These are phyloP conservation scores for Ondatra zibethicus DNA, from an alignment of 2,113 vertebrate species.

Conservation along the genomic window DNA sequence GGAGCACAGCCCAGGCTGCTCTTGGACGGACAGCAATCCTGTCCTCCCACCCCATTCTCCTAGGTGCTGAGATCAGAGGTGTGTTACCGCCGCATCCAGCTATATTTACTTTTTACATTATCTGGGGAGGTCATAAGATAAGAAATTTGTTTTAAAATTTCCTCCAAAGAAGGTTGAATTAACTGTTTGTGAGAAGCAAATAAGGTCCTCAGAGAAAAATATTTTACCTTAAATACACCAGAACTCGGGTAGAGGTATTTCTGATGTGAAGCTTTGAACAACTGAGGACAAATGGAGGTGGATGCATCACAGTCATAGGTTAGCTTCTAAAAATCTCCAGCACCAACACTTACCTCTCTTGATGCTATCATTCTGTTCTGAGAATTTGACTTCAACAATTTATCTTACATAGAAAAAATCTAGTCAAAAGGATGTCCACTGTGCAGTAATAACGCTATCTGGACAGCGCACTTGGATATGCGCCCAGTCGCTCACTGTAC, in stretches of 20 bases:
- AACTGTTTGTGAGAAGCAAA: neutral
- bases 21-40: neutral
- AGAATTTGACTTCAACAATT: neutral
- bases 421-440: neutral
- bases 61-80: neutral
- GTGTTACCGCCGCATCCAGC: neutral
- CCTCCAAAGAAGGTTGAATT: neutral
- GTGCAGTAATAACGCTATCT: rapidly evolving
- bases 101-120: neutral
- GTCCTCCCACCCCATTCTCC: too few species aligned
- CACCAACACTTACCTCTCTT: neutral
- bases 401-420: neutral
- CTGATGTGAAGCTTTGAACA: neutral
- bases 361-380: neutral
- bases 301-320: neutral
- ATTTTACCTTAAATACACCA: neutral
- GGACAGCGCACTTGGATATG: neutral
- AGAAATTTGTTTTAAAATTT: neutral
- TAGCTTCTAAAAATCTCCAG: neutral
- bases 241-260: neutral
- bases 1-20: neutral
- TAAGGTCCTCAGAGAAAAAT: neutral
- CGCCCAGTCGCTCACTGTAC: neutral
- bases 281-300: neutral
- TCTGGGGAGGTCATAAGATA: neutral